These are phyloP conservation scores for Ascidia mentula DNA, from an alignment of 23 tunicate genomes.

Conservation along the genomic window DNA sequence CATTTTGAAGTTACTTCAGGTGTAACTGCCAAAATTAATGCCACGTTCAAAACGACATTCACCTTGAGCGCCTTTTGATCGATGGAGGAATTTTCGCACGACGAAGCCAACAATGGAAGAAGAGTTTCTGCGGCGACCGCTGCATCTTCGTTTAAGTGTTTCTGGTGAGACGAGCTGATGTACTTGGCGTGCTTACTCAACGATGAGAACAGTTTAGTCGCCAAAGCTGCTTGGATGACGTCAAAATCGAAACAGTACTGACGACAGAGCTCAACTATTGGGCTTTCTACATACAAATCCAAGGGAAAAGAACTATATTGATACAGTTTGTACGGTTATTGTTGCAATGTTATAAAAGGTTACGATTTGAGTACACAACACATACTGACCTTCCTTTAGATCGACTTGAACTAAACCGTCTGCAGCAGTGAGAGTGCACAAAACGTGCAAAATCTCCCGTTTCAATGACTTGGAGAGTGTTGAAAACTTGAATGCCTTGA, in stretches of 20 bases:
- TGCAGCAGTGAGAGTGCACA: conserved; percentile 48
- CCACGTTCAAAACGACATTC: no score
- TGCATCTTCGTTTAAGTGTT: conserved; percentile 37
- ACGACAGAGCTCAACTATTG: conserved; percentile 55
- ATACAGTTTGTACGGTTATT: no score
- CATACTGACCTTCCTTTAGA: conserved; percentile 43
- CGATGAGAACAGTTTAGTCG: conserved; percentile 45
- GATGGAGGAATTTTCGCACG: conserved; percentile 33
- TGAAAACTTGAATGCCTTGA: conserved; percentile 58
- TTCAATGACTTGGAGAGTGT: conserved; percentile 56
- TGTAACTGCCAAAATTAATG: no score
- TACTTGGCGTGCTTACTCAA: conserved; percentile 28
- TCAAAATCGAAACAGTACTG: conserved; percentile 62
- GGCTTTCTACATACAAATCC: conserved; percentile 16
- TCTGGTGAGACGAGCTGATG: neutral
- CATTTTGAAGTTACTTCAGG: no score
- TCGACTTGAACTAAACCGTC: conserved; percentile 19
- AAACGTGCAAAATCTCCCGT: conserved; percentile 52
- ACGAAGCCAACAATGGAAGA: conserved; percentile 49
- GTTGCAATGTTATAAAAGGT: no score
- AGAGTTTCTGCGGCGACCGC: conserved; percentile 61
- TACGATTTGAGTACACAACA: no score
- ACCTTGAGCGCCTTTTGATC: conserved; percentile 66
- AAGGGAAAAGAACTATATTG: neutral
- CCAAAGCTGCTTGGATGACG: conserved; percentile 67